Percentiles rank a stretch among this genome's conserved stretches.
Conservation (phyloP, 2,888 invertebrate species). For the Conops quadrifasciatus region DNA sequence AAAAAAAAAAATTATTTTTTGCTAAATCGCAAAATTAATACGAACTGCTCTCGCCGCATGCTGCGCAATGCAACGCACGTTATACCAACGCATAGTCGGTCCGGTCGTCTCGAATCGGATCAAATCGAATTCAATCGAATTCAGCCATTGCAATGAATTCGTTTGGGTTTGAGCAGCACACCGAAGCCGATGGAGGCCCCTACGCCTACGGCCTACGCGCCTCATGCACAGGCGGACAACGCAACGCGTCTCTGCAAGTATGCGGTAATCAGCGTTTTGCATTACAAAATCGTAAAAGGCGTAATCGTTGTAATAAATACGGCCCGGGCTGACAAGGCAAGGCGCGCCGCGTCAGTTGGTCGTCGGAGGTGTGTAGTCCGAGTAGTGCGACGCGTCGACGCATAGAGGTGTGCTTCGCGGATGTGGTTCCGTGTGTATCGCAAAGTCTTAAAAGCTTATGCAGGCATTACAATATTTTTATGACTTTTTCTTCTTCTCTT, state of each 20-base stretch:
- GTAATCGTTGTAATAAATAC: constrained; percentile 32
- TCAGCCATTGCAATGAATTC: not conserved
- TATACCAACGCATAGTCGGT: not conserved
- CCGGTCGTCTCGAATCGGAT: too few species aligned
- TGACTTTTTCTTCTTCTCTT: not conserved
- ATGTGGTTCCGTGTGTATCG: not conserved
- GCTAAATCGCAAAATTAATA: constrained; percentile 9
- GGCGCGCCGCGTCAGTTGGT: not conserved
- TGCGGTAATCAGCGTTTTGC: constrained; percentile 45
- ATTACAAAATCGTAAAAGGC: constrained; percentile 59
- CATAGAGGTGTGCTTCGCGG: not conserved
- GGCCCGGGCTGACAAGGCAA: not conserved
- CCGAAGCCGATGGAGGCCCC: too few species aligned
- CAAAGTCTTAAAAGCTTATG: constrained; percentile 10
- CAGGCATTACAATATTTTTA: constrained; percentile 3
- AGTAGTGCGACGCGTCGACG: not conserved
- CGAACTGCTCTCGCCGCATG: not conserved
- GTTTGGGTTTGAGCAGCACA: not conserved
- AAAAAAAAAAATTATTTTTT: not conserved
- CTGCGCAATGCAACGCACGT: not conserved
- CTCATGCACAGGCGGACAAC: not conserved
- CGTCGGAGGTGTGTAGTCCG: constrained; percentile 2
- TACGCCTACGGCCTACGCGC: too few species aligned
- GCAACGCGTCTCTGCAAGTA: constrained; percentile 17
- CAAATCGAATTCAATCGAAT: not conserved